phyloP scores from a whole-genome alignment of 2,797 vertebrate genomes.

The Leuciscus waleckii region DNA sequence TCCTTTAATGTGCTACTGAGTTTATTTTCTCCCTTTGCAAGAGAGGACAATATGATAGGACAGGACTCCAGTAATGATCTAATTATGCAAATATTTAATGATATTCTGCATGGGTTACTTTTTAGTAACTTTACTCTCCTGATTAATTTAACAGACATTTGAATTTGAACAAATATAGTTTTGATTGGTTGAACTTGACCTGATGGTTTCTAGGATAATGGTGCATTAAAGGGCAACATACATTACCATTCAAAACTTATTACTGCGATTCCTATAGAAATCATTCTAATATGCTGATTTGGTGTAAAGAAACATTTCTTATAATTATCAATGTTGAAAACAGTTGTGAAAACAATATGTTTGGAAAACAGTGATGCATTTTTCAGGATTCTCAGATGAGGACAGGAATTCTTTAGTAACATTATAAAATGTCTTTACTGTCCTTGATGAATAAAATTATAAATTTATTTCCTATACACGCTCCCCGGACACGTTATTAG shows the following conservation, averaged over 20 bases:
- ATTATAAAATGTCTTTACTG: not conserved
- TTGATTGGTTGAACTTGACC: not conserved
- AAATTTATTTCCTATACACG: not conserved
- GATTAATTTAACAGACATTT: not conserved
- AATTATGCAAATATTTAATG: not conserved
- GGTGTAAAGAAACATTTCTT: not conserved
- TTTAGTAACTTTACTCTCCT: not conserved
- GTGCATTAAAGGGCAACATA: too few relatives aligned
- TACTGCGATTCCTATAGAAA: not conserved
- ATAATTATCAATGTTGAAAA: not conserved
- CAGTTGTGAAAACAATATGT: too few relatives aligned
- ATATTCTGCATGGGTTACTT: not conserved
- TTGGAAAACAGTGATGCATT: not conserved
- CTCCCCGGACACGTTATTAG: not conserved
- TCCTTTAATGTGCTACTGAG: not conserved
- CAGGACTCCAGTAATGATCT: not conserved
- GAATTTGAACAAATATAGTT: not conserved
- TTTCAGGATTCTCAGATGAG: not conserved
- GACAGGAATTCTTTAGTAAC: not conserved
- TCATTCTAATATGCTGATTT: not conserved
- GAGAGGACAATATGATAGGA: not conserved
- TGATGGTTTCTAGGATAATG: not conserved
- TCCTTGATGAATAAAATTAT: not conserved
- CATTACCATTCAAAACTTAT: not conserved
- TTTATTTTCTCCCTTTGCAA: conserved; percentile 15